Conservation (phyloP, 2,888 invertebrate genomes). For the Nemoura dubitans region DNA sequence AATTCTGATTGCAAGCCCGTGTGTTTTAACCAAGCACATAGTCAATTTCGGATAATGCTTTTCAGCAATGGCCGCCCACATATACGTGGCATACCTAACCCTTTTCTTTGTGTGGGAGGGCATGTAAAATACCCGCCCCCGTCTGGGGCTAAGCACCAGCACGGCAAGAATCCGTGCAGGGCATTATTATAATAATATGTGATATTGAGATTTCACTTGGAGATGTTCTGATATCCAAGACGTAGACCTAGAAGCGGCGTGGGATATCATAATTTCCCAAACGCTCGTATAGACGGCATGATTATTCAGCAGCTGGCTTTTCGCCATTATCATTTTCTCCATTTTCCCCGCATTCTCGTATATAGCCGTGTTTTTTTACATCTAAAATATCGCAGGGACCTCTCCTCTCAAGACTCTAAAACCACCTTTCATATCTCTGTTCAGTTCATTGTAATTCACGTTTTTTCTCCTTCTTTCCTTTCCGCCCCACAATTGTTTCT, state of each 20-base stretch:
- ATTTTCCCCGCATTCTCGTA: neutral
- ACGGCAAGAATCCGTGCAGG: neutral
- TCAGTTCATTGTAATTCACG: neutral
- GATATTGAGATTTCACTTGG: neutral
- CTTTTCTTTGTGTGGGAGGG: neutral
- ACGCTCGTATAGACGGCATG: neutral
- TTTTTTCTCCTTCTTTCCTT: neutral
- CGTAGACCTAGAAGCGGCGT: neutral
- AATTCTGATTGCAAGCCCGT: neutral
- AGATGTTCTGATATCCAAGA: neutral
- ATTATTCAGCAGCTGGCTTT: conserved; percentile 26
- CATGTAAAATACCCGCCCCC: neutral
- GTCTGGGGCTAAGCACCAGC: neutral
- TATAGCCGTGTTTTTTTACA: neutral
- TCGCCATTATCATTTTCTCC: conserved; percentile 17
- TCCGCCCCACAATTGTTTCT: neutral
- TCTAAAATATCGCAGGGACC: neutral
- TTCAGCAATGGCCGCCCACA: neutral
- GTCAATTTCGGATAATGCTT: neutral
- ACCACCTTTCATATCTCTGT: conserved; percentile 7
- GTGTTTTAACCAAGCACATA: neutral
- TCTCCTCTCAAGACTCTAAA: neutral
- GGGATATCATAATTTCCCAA: neutral
- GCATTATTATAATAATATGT: conserved; percentile 12
- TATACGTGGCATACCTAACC: neutral